Base-by-base conservation (phyloP, 2,113 vertebrate genomes). In the Microtus oregoni region DNA sequence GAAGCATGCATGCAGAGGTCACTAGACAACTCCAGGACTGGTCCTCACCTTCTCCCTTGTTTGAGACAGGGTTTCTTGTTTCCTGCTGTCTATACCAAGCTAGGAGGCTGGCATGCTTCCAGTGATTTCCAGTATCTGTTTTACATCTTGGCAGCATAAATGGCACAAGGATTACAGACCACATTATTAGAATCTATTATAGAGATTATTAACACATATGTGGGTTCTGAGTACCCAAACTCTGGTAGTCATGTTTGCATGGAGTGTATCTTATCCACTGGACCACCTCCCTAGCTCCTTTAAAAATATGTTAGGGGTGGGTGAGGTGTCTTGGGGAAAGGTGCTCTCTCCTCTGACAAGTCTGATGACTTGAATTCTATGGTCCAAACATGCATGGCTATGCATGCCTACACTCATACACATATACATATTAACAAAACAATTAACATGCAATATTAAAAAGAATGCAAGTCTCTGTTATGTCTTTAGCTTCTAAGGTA, bases 311-410 rank as follows among this genome's bases (percentile, higher is more conserved):
- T 86, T 47, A 30, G 58, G 14, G 3, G 24, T 30, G 14, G 38
- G 0, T 11, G 26, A 65, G 38, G 10, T 85, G 58, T 32, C n/a
- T 19, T 12, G 8, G 22, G 38, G 30, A 67, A 44, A 44, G 14
- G 5, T 20, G 38, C 1, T 8, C 2, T 26, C 5, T 8, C 8
- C 8, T 63, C 24, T 2, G 2, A 26, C 24, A 63, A 65, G n/a
- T 28, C 38, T 85, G 61, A 30, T 44, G 26, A 65, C 15, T 2
- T 11, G 14, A 63, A 65, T 63, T 85, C 58, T 65, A 44, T 65
- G 7, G 8, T 26, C n/a, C 8, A 38, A 20, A 44, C 5, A 41
- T 3, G 19, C 17, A 50, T 41, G 83, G 19, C 41, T 7, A 58
- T 20, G 6, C 24, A 11, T 15, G 14, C 35, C 4, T 85, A 2